A percentile compares a stretch with the other conserved stretches of the same genome.
Conservation (phyloP, 2,888 invertebrate genomes). For the Rotaria magnacalcarata region DNA sequence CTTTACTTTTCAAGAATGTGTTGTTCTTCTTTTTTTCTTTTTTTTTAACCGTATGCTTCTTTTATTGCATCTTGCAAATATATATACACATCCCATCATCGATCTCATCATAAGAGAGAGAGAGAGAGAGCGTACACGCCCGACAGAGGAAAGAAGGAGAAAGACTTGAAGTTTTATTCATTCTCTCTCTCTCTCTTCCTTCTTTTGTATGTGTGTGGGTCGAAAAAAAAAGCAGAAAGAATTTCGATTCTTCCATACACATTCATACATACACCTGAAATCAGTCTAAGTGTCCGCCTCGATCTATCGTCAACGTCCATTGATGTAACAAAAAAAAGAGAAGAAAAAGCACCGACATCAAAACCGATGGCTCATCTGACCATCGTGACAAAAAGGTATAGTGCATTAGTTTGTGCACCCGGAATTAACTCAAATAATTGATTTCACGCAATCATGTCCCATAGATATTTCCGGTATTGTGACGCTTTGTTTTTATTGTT, state of each 20-base stretch:
- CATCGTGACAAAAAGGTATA: constrained; percentile 22
- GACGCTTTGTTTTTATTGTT: not conserved
- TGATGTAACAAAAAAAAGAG: not conserved
- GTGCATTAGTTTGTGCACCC: not conserved
- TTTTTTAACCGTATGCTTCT: constrained; percentile 2
- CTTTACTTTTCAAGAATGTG: not conserved
- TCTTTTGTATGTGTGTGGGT: not conserved
- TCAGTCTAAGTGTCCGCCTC: constrained; percentile 13
- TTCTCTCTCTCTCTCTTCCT: not conserved
- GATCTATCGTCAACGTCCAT: not conserved
- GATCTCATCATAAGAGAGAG: not conserved
- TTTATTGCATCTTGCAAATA: constrained; percentile 18
- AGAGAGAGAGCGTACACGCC: not conserved
- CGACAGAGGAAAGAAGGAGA: not conserved
- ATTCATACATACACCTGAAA: constrained; percentile 2
- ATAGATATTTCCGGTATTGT: not conserved
- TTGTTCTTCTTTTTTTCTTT: not conserved
- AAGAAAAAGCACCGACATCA: not conserved
- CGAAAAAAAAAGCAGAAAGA: not conserved
- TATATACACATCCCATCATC: constrained; percentile 12
- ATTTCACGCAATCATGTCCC: not conserved
- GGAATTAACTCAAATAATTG: not conserved
- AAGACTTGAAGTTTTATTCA: constrained; percentile 1
- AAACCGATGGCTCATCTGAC: constrained; percentile 14
- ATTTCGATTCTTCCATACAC: constrained; percentile 10